A percentile compares a stretch with the other conserved stretches of the same genome.
Evolutionary conservation across 2,797 vertebrate species (phyloP).

Genomic region (Falco cherrug): DNA sequence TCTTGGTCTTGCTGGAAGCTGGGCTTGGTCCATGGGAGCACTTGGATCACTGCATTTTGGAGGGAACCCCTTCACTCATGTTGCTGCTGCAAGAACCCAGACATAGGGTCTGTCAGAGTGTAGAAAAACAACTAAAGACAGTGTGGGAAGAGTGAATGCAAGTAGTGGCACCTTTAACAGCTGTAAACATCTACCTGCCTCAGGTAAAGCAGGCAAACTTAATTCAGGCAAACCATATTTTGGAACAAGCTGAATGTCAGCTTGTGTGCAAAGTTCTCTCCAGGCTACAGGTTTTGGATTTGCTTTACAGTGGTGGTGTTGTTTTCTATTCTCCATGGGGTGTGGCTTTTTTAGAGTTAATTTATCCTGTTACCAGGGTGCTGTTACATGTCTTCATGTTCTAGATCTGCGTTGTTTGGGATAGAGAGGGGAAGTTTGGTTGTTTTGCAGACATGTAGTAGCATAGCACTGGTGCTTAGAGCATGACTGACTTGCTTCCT

Average conservation of each 20-base stretch:
- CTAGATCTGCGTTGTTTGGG: not conserved
- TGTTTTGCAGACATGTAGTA: not conserved
- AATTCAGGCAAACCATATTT: not conserved
- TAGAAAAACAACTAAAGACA: not conserved
- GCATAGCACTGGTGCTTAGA: not conserved
- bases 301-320: not conserved
- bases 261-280: not conserved
- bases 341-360: not conserved
- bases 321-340: not conserved
- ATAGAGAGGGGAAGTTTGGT: not conserved
- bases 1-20: not conserved
- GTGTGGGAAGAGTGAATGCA: not conserved
- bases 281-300: not conserved
- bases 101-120: fast-evolving
- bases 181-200: not conserved
- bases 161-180: not conserved
- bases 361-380: not conserved
- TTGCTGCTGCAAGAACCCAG: not conserved
- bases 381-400: not conserved
- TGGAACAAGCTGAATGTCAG: not conserved
- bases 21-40: not conserved
- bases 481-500: not conserved
- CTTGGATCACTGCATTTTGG: not conserved
- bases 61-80: fast-evolving
- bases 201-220: not conserved